These are phyloP conservation scores for Neodiprion virginianus DNA, from an alignment of 1,140 invertebrate genomes.

Conservation along the genomic window DNA sequence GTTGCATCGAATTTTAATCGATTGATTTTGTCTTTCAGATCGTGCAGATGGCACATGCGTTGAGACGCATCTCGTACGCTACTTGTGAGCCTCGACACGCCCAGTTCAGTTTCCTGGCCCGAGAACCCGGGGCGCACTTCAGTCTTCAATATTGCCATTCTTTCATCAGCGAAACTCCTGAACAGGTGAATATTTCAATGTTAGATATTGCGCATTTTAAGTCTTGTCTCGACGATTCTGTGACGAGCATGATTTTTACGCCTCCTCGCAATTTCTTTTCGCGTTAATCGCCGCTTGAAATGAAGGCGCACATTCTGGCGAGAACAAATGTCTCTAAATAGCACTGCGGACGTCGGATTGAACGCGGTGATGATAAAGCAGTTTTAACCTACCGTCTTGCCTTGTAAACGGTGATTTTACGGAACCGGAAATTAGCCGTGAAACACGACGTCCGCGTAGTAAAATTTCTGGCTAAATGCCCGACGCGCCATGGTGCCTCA, in stretches of 20 bases:
- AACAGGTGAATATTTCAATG: conserved; percentile 67
- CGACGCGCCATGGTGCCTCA: too few relatives aligned
- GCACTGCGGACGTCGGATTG: not conserved
- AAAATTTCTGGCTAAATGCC: too few relatives aligned
- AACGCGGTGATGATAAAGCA: not conserved
- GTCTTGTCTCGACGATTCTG: not conserved
- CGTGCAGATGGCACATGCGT: conserved; percentile 85
- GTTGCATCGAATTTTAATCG: too few relatives aligned
- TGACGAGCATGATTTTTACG: conserved; percentile 6
- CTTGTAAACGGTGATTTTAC: not conserved
- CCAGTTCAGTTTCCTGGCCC: conserved; percentile 84
- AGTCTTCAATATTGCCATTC: conserved; percentile 84
- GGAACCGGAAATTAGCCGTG: not conserved
- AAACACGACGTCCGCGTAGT: not conserved
- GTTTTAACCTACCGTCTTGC: not conserved
- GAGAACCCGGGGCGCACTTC: conserved; percentile 79
- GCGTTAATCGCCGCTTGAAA: too few relatives aligned
- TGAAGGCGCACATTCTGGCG: not conserved
- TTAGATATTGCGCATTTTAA: not conserved
- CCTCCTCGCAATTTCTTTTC: not conserved
- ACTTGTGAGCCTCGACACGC: conserved; percentile 82
- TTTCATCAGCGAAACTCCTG: conserved; percentile 77
- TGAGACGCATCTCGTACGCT: conserved; percentile 86
- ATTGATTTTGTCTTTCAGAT: conserved; percentile 66
- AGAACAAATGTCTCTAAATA: conserved; percentile 8